Evolutionary conservation across 2,113 vertebrate species (phyloP).

Genomic region (Mustelus asterias): DNA sequence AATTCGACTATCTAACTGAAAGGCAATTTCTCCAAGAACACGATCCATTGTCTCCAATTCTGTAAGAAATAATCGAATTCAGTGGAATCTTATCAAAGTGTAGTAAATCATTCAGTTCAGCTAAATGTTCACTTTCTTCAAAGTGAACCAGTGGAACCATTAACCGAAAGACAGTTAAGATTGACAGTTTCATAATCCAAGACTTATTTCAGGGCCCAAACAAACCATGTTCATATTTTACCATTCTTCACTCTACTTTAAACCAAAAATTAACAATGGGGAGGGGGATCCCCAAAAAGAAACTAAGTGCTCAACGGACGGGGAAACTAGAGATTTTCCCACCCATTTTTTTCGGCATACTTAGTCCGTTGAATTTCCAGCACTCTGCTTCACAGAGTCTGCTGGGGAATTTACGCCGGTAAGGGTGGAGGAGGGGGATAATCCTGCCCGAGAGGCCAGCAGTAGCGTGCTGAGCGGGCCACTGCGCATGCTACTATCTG

Average conservation of each 20-base stretch:
- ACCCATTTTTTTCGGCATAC: too few species aligned
- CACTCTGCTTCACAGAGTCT: too few species aligned
- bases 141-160: neutral
- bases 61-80: neutral
- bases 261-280: neutral
- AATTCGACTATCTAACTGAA: conserved; percentile 69
- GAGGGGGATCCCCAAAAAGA: too few species aligned
- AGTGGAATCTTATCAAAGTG: neutral
- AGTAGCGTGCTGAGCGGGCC: too few species aligned
- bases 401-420: too few species aligned
- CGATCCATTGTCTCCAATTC: neutral
- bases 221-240: neutral
- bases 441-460: too few species aligned
- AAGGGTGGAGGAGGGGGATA: too few species aligned
- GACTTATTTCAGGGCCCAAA: neutral
- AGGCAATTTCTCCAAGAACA: conserved; percentile 63
- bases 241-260: too few species aligned
- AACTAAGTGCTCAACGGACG: too few species aligned
- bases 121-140: neutral
- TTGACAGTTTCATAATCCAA: neutral
- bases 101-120: neutral
- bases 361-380: too few species aligned
- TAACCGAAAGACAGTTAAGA: neutral
- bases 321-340: too few species aligned
- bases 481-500: too few species aligned